These are phyloP conservation scores for Drosophila setosimentum DNA, from an alignment of 2,888 invertebrate genomes.

Conservation along the genomic window DNA sequence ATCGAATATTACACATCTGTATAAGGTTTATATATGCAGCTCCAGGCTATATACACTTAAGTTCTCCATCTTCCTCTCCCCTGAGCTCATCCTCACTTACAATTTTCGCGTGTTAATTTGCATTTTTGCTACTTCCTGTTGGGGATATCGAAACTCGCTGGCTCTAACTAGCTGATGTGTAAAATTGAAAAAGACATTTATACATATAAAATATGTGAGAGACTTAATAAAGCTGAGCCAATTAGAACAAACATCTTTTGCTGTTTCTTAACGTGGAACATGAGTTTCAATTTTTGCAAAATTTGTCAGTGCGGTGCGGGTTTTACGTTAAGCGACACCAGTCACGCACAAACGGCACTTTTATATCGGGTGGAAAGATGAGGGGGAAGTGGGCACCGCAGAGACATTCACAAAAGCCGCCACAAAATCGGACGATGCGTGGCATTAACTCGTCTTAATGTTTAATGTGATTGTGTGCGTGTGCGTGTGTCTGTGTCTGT, in stretches of 20 bases:
- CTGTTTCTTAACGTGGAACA: slow-evolving; percentile 53
- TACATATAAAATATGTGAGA: slow-evolving; percentile 8
- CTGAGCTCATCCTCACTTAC: not conserved
- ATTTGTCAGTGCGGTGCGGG: not conserved
- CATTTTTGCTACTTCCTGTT: slow-evolving; percentile 55
- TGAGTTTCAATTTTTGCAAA: slow-evolving; percentile 63
- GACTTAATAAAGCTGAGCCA: slow-evolving; percentile 40
- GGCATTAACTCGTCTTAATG: slow-evolving; percentile 62
- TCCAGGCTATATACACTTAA: not conserved
- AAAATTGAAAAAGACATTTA: not conserved
- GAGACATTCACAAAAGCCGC: slow-evolving; percentile 50
- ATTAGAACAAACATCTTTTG: slow-evolving; percentile 59
- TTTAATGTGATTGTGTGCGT: slow-evolving; percentile 6
- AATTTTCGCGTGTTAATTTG: slow-evolving; percentile 36
- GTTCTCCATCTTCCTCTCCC: not conserved
- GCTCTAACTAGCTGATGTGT: not conserved
- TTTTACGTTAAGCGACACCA: slow-evolving; percentile 18
- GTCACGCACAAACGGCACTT: slow-evolving; percentile 68
- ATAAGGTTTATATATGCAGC: not conserved
- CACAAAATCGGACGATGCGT: slow-evolving; percentile 66
- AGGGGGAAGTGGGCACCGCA: not conserved
- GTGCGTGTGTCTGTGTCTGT: slow-evolving; percentile 5
- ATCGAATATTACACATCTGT: not conserved
- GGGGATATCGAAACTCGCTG: slow-evolving; percentile 3
- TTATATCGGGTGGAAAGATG: not conserved